Evolutionary conservation across 2,888 invertebrate species (phyloP), one percentile per base, ranked within the genome.

Genomic region (Lysandra bellargus): DNA sequence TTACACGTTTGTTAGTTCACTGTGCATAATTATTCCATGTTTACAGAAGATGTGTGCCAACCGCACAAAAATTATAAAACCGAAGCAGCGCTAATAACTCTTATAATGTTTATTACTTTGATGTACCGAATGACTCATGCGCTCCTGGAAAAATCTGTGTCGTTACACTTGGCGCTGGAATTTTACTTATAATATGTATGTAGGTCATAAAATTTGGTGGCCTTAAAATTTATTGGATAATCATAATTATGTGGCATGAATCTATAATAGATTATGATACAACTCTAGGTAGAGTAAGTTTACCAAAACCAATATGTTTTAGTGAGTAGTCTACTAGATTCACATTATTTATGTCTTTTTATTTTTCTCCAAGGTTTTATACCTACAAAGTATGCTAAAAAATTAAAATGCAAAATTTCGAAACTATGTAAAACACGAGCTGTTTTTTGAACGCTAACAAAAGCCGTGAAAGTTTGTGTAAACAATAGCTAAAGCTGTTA

Each of bases 1-100:
- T 94, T 94, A 94, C 94, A 94, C 93, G 89, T 93, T 93, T 87
- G 94, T 94, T 94, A 94, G 94, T 91, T 89, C 85, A 85, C 85
- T 88, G 86, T 89, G 91, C 89, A 92, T 94, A 94, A 94, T 94
- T 94, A 90, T 88, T 87, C 88, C 84, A 88, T 90, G 90, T 93
- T 93, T 92, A 89, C 90, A 88, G 85, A 85, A 85, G 86, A 89
- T 87, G 91, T 89, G 88, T 90, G 88, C 88, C 87, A 88, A 88
- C 87, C 88, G 89, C 81, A 83, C 83, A 83, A 87, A 88, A 90
- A 88, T 87, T 82, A 86, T 84, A 82, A 84, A 81, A 85, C 83
- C 83, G 80, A 79, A 82, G 82, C 80, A 80, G 82, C 80, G 88
- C 37, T 89, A 89, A 90, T 87, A 81, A 82, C 87, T 87, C 88